Conservation (phyloP, 2,113 vertebrate species). For the Prinia subflava region DNA sequence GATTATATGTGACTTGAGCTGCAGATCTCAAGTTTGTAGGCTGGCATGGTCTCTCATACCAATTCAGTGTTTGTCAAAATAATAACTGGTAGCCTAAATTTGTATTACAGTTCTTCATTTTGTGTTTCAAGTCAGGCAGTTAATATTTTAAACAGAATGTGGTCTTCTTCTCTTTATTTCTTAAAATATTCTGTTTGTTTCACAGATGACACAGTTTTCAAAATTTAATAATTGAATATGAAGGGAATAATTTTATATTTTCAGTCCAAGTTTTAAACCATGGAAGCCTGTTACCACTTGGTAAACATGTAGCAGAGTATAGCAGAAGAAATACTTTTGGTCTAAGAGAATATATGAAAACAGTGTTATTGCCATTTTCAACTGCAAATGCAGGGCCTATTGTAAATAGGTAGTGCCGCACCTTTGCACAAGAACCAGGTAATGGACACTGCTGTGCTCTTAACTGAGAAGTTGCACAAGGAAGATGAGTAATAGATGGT, state of each 20-base stretch:
- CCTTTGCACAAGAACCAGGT: rapidly evolving
- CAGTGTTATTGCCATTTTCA: background rate
- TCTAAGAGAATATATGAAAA: background rate
- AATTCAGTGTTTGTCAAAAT: background rate
- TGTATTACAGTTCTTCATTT: background rate
- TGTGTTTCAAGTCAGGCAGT: background rate
- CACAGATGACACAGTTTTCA: background rate
- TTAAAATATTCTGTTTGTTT: background rate
- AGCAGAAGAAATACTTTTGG: background rate
- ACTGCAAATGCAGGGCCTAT: background rate
- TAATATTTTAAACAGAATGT: background rate
- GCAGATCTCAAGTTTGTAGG: background rate
- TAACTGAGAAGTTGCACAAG: background rate
- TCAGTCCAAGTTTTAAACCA: background rate
- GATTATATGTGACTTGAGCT: background rate
- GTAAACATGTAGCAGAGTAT: background rate
- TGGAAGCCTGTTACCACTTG: background rate
- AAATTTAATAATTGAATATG: background rate
- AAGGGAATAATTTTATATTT: background rate
- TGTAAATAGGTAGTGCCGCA: background rate
- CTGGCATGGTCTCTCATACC: background rate
- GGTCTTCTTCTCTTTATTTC: background rate
- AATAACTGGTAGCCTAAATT: background rate
- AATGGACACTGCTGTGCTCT: background rate
- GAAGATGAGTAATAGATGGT: background rate